Percentiles rank a stretch among this genome's conserved stretches.
Evolutionary conservation across 2,888 invertebrate species (phyloP).

Genomic region (Rapana venosa): DNA sequence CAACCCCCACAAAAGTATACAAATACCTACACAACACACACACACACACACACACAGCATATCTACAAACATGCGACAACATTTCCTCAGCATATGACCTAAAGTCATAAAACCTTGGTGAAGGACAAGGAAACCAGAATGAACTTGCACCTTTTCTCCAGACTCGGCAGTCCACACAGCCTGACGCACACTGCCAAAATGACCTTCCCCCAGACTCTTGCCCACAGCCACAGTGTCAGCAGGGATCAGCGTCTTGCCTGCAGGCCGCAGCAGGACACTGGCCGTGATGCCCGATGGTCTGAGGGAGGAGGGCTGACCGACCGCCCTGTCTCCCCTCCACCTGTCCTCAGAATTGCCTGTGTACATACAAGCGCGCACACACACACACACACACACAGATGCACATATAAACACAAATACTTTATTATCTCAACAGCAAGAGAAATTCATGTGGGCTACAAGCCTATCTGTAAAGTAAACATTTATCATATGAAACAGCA

Average conservation of each 20-base stretch:
- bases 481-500: too few relatives aligned
- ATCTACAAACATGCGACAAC: too few relatives aligned
- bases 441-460: too few relatives aligned
- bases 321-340: slow-evolving; percentile 54
- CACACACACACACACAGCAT: background rate
- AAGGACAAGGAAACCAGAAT: too few relatives aligned
- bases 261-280: slow-evolving; percentile 64
- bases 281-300: slow-evolving; percentile 63
- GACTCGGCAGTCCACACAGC: slow-evolving; percentile 95
- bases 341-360: slow-evolving; percentile 62
- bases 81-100: too few relatives aligned
- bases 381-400: background rate
- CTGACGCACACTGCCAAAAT: slow-evolving; percentile 98
- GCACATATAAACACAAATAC: background rate
- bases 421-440: too few relatives aligned
- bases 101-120: too few relatives aligned
- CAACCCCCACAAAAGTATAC: too few relatives aligned
- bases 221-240: slow-evolving; percentile 94
- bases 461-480: too few relatives aligned
- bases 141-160: slow-evolving; percentile 87
- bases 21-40: background rate
- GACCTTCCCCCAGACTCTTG: slow-evolving; percentile 96
- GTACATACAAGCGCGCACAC: slow-evolving; percentile 33
- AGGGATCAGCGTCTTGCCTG: slow-evolving; percentile 85
- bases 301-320: slow-evolving; percentile 68